Evolutionary conservation across 2,797 vertebrate species (phyloP).

Genomic region (Hippocampus kuda): DNA sequence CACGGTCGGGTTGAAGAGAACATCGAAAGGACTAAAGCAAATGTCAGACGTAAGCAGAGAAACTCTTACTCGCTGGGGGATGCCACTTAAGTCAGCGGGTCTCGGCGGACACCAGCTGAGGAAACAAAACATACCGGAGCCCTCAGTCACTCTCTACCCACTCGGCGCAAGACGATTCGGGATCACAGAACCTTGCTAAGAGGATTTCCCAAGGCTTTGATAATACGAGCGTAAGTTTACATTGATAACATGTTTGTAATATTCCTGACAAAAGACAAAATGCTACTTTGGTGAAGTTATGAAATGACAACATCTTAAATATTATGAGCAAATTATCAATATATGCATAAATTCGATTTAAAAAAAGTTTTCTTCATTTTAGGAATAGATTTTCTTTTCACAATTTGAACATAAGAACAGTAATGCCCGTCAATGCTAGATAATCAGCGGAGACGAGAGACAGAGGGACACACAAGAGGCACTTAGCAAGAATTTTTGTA

Average conservation of each 20-base stretch:
- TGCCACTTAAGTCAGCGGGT: constrained; percentile 2
- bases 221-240: neutral
- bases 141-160: neutral
- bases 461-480: neutral
- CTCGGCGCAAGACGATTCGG: neutral
- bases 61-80: neutral
- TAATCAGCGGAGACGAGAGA: neutral
- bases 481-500: neutral
- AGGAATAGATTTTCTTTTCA: neutral
- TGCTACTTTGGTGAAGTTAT: neutral
- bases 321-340: neutral
- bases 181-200: neutral
- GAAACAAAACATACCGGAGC: constrained; percentile 1
- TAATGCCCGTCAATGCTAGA: neutral
- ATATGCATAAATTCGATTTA: neutral
- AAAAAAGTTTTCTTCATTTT: neutral
- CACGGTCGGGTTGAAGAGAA: neutral
- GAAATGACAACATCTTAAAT: neutral
- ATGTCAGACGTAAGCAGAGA: neutral
- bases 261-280: neutral
- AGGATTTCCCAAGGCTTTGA: constrained; percentile 1
- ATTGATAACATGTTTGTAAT: neutral
- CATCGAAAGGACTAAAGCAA: neutral
- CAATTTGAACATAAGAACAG: neutral
- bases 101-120: neutral